A percentile compares a stretch with the other conserved stretches of the same genome.
phyloP scores from a whole-genome alignment of 1,140 invertebrate species.

The Magallana ariakensis region DNA sequence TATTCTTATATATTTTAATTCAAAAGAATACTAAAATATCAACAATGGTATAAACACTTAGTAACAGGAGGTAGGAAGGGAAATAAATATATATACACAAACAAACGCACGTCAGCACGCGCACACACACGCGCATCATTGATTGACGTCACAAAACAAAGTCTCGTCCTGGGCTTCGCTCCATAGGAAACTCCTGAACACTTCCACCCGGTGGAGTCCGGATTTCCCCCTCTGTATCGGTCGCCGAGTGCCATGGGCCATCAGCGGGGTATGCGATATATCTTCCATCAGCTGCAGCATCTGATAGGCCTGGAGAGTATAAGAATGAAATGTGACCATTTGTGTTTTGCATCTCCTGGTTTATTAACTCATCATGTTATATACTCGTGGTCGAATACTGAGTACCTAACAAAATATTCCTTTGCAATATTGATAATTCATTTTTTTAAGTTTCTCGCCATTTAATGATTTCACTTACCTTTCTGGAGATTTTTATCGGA shows the following conservation, averaged over 20 bases:
- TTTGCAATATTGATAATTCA: too few relatives aligned
- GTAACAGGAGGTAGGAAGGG: background rate
- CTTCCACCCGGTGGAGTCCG: background rate
- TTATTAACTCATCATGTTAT: too few relatives aligned
- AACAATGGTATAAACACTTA: constrained; percentile 14
- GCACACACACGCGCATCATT: background rate
- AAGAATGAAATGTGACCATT: background rate
- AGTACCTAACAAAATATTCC: too few relatives aligned
- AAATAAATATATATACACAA: background rate
- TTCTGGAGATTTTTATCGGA: constrained; percentile 42
- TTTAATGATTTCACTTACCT: background rate
- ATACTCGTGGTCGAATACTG: too few relatives aligned
- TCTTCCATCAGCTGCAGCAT: background rate
- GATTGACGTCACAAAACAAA: background rate
- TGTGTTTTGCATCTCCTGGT: too few relatives aligned
- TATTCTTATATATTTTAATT: too few relatives aligned
- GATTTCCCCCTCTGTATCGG: constrained; percentile 22
- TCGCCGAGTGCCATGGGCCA: background rate
- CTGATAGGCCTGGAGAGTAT: background rate
- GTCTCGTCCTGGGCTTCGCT: background rate
- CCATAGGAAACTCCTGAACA: background rate
- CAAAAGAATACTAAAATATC: background rate
- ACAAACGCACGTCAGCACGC: too few relatives aligned
- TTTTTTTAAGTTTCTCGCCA: too few relatives aligned
- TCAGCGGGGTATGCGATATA: background rate